These are phyloP conservation scores for Zaprionus taronus DNA, from an alignment of 1,140 invertebrate genomes.

Conservation along the genomic window DNA sequence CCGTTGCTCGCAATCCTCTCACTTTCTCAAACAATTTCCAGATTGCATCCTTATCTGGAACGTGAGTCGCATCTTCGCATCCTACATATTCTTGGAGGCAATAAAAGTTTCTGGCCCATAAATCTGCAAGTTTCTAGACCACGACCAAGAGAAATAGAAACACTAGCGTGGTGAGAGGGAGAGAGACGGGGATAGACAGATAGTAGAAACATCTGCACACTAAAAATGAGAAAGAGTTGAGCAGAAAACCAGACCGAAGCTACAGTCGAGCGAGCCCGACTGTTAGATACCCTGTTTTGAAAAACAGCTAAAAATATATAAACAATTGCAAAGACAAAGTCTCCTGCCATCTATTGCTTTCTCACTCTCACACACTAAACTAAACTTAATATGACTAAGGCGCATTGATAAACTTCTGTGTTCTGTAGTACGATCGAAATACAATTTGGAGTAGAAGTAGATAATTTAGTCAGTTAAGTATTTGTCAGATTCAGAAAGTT, in stretches of 20 bases:
- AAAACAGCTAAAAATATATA: too few relatives aligned
- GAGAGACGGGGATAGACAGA: not conserved
- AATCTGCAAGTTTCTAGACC: slow-evolving; percentile 81
- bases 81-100: slow-evolving; percentile 77
- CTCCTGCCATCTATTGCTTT: too few relatives aligned
- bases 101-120: slow-evolving; percentile 81
- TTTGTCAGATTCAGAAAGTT: too few relatives aligned
- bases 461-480: too few relatives aligned
- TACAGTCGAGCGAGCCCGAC: too few relatives aligned
- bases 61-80: slow-evolving; percentile 27
- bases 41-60: slow-evolving; percentile 75
- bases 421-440: too few relatives aligned
- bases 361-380: too few relatives aligned
- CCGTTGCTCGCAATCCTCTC: slow-evolving; percentile 16
- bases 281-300: too few relatives aligned
- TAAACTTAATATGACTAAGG: too few relatives aligned
- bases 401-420: too few relatives aligned
- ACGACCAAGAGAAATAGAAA: slow-evolving; percentile 51
- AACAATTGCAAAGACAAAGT: too few relatives aligned
- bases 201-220: slow-evolving; percentile 60
- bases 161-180: not conserved
- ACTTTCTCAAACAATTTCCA: slow-evolving; percentile 67
- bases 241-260: not conserved
- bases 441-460: too few relatives aligned
- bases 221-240: slow-evolving; percentile 72